Percentiles rank a stretch among this genome's conserved stretches.
Conservation (phyloP, 1,140 invertebrate genomes). For the Eciton burchellii region DNA sequence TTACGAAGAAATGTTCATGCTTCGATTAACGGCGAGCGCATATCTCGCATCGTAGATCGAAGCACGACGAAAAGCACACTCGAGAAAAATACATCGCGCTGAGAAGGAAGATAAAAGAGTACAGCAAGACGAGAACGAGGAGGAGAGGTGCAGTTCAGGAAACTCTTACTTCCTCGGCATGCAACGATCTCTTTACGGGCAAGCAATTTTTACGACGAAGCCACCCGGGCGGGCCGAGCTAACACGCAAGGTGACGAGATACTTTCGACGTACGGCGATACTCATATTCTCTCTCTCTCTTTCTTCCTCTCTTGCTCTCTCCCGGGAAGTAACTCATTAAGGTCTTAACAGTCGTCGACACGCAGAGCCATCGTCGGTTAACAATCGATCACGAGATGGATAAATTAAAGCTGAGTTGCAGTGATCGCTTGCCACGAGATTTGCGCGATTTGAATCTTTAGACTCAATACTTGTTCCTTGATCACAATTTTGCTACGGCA, state of each 20-base stretch:
- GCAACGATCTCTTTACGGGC: constrained; percentile 85
- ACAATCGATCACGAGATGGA: background rate
- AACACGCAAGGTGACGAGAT: constrained; percentile 82
- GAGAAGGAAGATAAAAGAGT: background rate
- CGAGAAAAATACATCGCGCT: constrained; percentile 13
- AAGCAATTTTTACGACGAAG: constrained; percentile 85
- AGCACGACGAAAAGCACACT: constrained; percentile 39
- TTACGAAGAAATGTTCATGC: constrained; percentile 63
- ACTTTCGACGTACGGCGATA: constrained; percentile 62
- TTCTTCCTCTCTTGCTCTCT: too few species aligned
- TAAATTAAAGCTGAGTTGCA: background rate
- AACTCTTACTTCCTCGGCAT: constrained; percentile 79
- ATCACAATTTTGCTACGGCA: too few species aligned
- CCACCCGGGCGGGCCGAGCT: constrained; percentile 81
- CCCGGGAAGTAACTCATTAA: constrained; percentile 67
- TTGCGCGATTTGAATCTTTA: too few species aligned
- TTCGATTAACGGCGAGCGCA: constrained; percentile 65
- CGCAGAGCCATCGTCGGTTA: constrained; percentile 17
- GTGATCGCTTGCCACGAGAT: too few species aligned
- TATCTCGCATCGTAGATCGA: constrained; percentile 34
- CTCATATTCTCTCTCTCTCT: constrained; percentile 48
- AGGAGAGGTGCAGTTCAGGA: constrained; percentile 78
- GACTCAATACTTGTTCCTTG: too few species aligned
- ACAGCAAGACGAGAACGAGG: background rate
- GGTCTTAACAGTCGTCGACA: constrained; percentile 27